Evolutionary conservation across 2,113 vertebrate genomes (phyloP), one percentile per base, ranked within the genome.

Genomic region (Antennarius striatus): DNA sequence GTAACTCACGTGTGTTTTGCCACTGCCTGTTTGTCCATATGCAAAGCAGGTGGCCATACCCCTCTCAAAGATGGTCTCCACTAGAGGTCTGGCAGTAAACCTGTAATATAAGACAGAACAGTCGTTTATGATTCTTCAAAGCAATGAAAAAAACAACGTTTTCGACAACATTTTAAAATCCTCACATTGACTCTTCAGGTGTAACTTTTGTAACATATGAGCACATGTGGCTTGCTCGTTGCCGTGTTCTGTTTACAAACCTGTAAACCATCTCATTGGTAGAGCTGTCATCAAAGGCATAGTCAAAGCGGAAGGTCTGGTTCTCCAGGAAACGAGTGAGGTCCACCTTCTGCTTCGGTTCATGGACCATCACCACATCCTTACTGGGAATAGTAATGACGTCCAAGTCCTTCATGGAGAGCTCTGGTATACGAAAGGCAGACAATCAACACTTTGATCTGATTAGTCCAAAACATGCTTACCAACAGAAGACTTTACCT

Each of bases 231-330:
- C 12, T 58, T 13, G 30, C 47, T 42, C 6, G 6, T 10, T 11
- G 10, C 28, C 6, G 7, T 8, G 12, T 56, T 6, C 32, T 36
- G 22, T 6, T 42, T 10, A 63, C 80, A n/a, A n/a, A 88, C 97
- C 96, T 98, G 92, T 99, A 99, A 91, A 98, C 96, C 96, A 99
- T 97, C 93, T 99, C 97, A 85, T 99, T 99, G 88, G 95, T 92
- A 82, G 96, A 89, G 68, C 85, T 95, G 83, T 99, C 97, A 76
- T 99, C 97, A 81, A 99, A 99, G 81, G 96, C 96, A 75, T 98
- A 99, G 89, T 99, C 97, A 74, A 99, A 99, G 85, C 97, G 96
- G 89, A 99, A 99, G n/a, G 96, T 99, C 92, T 99, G 97, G 92
- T 98, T 99, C 92, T 99, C 97, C 87, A 99, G 91, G 92, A 93